Evolutionary conservation across 2,797 vertebrate genomes (phyloP).

Genomic region (Stomatorhinus walkeri): DNA sequence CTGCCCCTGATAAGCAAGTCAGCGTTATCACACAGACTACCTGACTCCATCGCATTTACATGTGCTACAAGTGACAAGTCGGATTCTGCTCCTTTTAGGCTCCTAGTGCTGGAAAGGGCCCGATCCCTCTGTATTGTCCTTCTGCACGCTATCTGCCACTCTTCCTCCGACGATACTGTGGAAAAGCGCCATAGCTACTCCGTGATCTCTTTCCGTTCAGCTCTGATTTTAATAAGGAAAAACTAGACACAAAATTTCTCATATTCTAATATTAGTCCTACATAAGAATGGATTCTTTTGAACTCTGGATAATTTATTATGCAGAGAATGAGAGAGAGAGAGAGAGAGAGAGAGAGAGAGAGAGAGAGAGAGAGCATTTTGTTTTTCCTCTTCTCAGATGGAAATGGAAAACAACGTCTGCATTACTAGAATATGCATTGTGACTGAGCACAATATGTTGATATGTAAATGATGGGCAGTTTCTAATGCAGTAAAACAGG

Average conservation of each 20-base stretch:
- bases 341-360: not conserved
- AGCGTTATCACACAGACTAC: not conserved
- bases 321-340: not conserved
- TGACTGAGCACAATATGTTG: not conserved
- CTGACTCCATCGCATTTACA: not conserved
- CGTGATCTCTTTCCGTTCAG: not conserved
- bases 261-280: conserved; percentile 4
- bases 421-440: not conserved
- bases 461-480: not conserved
- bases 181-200: not conserved
- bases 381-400: not conserved
- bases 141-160: not conserved
- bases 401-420: not conserved
- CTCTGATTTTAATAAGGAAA: not conserved
- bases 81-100: not conserved
- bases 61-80: not conserved
- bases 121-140: not conserved
- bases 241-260: not conserved
- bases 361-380: not conserved
- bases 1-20: not conserved
- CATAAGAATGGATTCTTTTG: not conserved
- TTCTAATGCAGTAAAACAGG: not conserved
- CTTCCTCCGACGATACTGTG: not conserved
- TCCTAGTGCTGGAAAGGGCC: not conserved
- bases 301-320: not conserved